Conservation (phyloP, 1,140 invertebrate genomes). For the Protaetia brevitarsis region DNA sequence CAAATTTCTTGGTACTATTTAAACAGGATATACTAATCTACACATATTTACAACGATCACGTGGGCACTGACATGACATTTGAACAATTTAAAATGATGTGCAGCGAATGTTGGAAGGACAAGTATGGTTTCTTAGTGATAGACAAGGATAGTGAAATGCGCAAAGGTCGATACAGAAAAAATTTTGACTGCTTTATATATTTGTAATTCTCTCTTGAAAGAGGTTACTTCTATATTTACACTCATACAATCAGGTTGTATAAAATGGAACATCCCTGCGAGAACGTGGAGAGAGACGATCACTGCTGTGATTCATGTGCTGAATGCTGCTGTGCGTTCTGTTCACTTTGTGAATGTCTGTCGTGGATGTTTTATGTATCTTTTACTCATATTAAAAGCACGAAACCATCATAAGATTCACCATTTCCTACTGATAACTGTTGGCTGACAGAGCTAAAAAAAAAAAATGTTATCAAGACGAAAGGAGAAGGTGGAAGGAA, state of each 20-base stretch:
- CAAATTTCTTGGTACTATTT: conserved; percentile 47
- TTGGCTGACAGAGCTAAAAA: background rate
- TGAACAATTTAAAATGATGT: conserved; percentile 39
- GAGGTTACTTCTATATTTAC: background rate
- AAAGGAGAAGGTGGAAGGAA: too few species aligned
- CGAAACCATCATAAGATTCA: too few species aligned
- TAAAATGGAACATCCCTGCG: background rate
- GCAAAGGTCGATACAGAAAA: conserved; percentile 42
- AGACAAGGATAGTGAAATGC: conserved; percentile 37
- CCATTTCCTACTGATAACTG: too few species aligned
- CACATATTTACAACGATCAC: conserved; percentile 49
- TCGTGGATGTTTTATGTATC: too few species aligned
- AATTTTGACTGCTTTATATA: conserved; percentile 37
- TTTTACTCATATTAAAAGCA: too few species aligned
- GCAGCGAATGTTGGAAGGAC: conserved; percentile 40
- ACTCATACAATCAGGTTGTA: background rate
- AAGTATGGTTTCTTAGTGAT: conserved; percentile 42
- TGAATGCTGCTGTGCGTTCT: background rate
- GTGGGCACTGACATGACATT: conserved; percentile 45
- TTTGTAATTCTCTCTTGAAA: background rate
- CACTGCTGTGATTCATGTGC: too few species aligned
- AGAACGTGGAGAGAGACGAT: too few species aligned
- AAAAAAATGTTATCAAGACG: too few species aligned
- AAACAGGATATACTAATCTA: conserved; percentile 49
- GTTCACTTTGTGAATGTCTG: background rate